Conservation (phyloP, 2,888 invertebrate genomes). For the Zaprionus lineosus region DNA sequence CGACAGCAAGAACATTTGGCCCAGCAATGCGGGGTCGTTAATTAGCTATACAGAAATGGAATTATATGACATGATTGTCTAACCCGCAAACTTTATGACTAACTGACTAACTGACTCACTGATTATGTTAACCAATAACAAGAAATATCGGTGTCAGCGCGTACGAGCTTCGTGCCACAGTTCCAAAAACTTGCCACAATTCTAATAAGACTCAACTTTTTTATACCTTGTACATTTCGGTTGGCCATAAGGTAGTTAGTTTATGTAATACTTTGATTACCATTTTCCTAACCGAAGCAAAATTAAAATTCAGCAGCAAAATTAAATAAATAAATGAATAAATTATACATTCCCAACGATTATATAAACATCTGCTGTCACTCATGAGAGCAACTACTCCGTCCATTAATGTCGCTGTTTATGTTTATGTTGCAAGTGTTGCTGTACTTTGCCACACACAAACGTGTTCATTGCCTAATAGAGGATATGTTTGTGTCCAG, state of each 20-base stretch:
- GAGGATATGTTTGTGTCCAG: not conserved
- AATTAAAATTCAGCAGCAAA: too few relatives aligned
- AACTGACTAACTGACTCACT: constrained; percentile 21
- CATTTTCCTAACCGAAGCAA: too few relatives aligned
- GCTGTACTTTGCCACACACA: too few relatives aligned
- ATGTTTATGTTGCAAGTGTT: too few relatives aligned
- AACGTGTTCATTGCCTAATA: too few relatives aligned
- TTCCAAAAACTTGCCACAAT: constrained; percentile 30
- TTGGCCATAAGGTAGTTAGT: not conserved
- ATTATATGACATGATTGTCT: constrained; percentile 47
- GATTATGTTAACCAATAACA: constrained; percentile 33
- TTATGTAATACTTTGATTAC: too few relatives aligned
- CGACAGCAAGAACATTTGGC: not conserved
- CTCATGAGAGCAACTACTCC: too few relatives aligned
- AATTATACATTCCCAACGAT: too few relatives aligned
- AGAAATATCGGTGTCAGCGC: constrained; percentile 56
- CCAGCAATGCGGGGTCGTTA: constrained; percentile 26
- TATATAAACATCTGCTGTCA: too few relatives aligned
- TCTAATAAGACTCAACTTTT: constrained; percentile 25
- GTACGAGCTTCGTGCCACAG: constrained; percentile 49
- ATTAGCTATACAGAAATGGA: constrained; percentile 41
- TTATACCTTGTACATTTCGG: not conserved
- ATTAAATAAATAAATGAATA: too few relatives aligned
- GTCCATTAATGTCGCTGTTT: too few relatives aligned
- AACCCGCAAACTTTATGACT: constrained; percentile 25